phyloP scores from a whole-genome alignment of 2,888 invertebrate species.

The Imbricaverruca yamaguchii region DNA sequence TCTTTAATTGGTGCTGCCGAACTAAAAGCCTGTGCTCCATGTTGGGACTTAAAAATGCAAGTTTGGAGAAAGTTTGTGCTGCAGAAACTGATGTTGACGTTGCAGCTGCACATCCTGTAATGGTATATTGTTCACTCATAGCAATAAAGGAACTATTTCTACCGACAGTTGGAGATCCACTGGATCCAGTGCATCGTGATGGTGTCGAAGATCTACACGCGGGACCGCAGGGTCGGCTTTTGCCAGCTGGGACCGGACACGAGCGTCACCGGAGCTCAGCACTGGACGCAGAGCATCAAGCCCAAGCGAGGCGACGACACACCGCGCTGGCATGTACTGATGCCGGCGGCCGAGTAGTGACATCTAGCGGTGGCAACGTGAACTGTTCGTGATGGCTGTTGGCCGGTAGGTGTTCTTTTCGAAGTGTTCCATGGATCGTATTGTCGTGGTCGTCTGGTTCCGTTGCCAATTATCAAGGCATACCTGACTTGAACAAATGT shows the following conservation, averaged over 20 bases:
- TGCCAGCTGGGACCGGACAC: constrained; percentile 25
- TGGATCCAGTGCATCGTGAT: constrained; percentile 7
- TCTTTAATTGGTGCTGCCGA: no score
- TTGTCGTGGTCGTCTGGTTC: no score
- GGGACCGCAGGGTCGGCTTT: not conserved
- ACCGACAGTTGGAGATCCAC: not conserved
- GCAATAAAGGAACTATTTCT: not conserved
- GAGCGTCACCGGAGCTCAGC: constrained; percentile 9
- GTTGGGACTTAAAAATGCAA: no score
- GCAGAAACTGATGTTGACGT: no score
- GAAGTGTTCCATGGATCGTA: no score
- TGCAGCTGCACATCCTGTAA: no score
- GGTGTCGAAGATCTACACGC: not conserved
- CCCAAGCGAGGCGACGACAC: not conserved
- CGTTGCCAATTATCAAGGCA: no score
- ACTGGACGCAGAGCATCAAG: constrained; percentile 22
- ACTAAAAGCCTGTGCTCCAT: no score
- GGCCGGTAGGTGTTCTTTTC: not conserved
- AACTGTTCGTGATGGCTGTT: not conserved
- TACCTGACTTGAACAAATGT: no score
- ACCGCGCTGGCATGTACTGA: constrained; percentile 15
- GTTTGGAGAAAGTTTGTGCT: no score
- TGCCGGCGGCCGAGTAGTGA: constrained; percentile 3
- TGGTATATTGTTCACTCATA: no score
- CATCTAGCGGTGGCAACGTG: not conserved